phyloP scores from a whole-genome alignment of 2,797 vertebrate genomes.

The Mormyrus hasselquistii region DNA sequence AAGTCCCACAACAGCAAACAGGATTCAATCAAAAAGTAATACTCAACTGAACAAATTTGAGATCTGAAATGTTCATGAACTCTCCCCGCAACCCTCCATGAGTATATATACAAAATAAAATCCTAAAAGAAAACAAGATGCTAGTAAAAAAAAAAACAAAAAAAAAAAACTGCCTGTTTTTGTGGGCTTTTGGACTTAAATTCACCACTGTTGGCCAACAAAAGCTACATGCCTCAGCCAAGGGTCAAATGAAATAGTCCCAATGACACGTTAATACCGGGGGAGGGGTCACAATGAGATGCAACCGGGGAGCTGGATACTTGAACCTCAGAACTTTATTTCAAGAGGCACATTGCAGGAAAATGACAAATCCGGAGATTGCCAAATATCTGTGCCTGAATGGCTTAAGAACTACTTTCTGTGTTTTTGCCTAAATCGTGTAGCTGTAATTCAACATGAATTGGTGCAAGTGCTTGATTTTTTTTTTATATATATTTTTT shows the following conservation, averaged over 20 bases:
- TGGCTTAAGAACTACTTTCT: slow-evolving; percentile 15
- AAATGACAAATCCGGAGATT: slow-evolving; percentile 5
- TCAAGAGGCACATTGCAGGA: background rate
- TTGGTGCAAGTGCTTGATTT: background rate
- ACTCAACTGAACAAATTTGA: slow-evolving; percentile 18
- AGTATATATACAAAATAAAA: slow-evolving; percentile 38
- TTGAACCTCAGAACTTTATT: slow-evolving; percentile 1
- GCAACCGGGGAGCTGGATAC: background rate
- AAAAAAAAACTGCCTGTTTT: background rate
- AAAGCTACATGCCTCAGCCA: slow-evolving; percentile 14
- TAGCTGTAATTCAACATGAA: slow-evolving; percentile 15
- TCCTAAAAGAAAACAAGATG: slow-evolving; percentile 13
- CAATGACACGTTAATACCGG: background rate
- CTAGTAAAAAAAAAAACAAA: background rate
- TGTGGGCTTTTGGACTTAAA: background rate
- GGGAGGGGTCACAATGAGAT: background rate
- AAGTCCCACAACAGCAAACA: slow-evolving; percentile 16
- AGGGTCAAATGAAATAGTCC: slow-evolving; percentile 21
- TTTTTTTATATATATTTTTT: background rate
- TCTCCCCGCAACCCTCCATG: slow-evolving; percentile 2
- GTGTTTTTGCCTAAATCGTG: slow-evolving; percentile 5
- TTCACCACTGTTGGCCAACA: slow-evolving; percentile 8
- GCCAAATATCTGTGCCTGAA: background rate
- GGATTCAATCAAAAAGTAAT: slow-evolving; percentile 3
- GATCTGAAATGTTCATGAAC: slow-evolving; percentile 22